These are phyloP conservation scores for Anguilla pacifica DNA, from an alignment of 2,797 vertebrate genomes.

Conservation along the genomic window DNA sequence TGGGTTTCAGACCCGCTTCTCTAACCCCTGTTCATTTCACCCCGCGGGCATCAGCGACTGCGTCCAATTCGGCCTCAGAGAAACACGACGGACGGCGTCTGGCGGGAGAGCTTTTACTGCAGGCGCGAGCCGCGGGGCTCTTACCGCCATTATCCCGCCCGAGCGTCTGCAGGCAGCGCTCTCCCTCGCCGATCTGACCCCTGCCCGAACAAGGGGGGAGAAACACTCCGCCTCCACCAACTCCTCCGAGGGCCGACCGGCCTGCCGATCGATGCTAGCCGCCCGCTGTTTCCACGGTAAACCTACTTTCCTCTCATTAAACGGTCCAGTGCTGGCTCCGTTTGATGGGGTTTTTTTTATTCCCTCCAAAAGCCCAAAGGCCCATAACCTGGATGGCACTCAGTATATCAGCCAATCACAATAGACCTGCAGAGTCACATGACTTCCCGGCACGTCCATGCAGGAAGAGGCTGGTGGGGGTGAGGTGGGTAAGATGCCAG, in stretches of 20 bases:
- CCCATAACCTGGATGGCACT: not conserved
- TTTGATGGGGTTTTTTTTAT: not conserved
- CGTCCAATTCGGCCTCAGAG: too few relatives aligned
- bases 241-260: not conserved
- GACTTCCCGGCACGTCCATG: not conserved
- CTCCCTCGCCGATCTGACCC: not conserved
- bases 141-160: not conserved
- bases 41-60: too few relatives aligned
- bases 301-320: not conserved
- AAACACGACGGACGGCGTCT: too few relatives aligned
- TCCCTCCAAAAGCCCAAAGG: not conserved
- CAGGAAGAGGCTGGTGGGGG: too few relatives aligned
- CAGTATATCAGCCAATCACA: not conserved
- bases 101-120: not conserved
- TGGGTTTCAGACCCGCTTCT: too few relatives aligned
- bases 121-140: not conserved
- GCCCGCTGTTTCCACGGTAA: constrained; percentile 12
- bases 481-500: not conserved
- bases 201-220: not conserved
- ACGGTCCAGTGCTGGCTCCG: not conserved
- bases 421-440: not conserved
- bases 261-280: constrained; percentile 11
- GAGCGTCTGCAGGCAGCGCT: not conserved
- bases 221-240: not conserved
- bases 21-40: too few relatives aligned